A percentile compares a stretch with the other conserved stretches of the same genome.
Evolutionary conservation across 2,888 invertebrate species (phyloP).

Genomic region (Biston stratarius): DNA sequence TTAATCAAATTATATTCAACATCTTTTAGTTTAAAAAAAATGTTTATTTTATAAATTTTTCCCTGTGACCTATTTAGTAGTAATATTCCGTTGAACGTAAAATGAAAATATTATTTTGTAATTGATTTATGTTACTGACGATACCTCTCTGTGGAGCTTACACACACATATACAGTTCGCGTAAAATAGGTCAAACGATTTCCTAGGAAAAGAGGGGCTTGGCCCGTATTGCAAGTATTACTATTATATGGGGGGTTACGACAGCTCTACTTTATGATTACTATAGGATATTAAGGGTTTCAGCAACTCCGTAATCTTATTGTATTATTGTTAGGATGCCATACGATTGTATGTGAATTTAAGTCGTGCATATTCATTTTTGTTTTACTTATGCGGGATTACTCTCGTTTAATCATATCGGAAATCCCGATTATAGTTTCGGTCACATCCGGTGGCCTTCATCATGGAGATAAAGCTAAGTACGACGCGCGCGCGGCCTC

Average conservation of each 20-base stretch:
- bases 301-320: slow-evolving; percentile 6
- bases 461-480: too few species aligned
- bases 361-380: too few species aligned
- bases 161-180: slow-evolving; percentile 22
- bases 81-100: neutral
- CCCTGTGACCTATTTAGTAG: too few species aligned
- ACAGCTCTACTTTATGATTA: slow-evolving; percentile 17
- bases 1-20: too few species aligned
- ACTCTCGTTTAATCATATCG: too few species aligned
- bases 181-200: slow-evolving; percentile 43
- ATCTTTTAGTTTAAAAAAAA: too few species aligned
- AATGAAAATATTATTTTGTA: neutral
- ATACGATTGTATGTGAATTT: neutral
- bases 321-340: neutral
- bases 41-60: too few species aligned
- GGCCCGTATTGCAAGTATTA: slow-evolving; percentile 19
- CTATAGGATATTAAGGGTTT: slow-evolving; percentile 5
- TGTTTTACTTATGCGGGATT: too few species aligned
- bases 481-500: too few species aligned
- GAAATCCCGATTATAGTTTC: too few species aligned
- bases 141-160: slow-evolving; percentile 20
- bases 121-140: slow-evolving; percentile 19
- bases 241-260: slow-evolving; percentile 18
- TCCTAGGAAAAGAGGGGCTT: slow-evolving; percentile 38
- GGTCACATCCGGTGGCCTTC: too few species aligned